Percentiles rank a stretch among this genome's conserved stretches.
These are phyloP conservation scores for Crypturellus undulatus DNA, from an alignment of 2,113 vertebrate species.

Conservation along the genomic window DNA sequence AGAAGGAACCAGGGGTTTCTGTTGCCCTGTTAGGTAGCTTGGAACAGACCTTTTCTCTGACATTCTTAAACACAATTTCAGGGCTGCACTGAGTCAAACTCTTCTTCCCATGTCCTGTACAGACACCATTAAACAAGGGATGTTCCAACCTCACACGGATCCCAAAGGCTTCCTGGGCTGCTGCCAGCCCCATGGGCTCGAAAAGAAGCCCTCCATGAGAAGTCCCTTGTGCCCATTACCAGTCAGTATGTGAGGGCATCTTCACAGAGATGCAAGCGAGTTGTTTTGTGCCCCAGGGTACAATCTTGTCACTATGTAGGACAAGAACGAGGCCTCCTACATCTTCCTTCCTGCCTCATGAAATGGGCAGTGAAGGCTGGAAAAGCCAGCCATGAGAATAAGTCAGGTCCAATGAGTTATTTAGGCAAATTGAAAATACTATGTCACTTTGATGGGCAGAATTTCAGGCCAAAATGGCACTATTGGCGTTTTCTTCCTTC, in stretches of 20 bases:
- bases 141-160: neutral
- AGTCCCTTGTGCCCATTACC: rapidly evolving
- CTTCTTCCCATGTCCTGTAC: neutral
- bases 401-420: constrained; percentile 3
- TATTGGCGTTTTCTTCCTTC: constrained; percentile 56
- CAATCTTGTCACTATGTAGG: rapidly evolving
- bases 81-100: neutral
- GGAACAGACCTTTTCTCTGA: neutral
- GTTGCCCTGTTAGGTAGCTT: neutral
- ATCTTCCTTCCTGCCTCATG: neutral
- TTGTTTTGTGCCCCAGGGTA: neutral
- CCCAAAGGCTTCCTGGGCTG: neutral
- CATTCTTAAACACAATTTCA: neutral
- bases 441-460: constrained; percentile 55
- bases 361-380: neutral
- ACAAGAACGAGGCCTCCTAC: neutral
- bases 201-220: neutral
- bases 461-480: constrained; percentile 33
- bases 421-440: constrained; percentile 37
- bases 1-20: neutral
- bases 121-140: neutral
- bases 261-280: neutral
- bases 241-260: rapidly evolving
- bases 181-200: rapidly evolving
- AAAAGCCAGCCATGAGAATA: neutral